Base-by-base conservation (phyloP, 92 coral and sea anemone genomes). In the Heteractis magnifica region DNA sequence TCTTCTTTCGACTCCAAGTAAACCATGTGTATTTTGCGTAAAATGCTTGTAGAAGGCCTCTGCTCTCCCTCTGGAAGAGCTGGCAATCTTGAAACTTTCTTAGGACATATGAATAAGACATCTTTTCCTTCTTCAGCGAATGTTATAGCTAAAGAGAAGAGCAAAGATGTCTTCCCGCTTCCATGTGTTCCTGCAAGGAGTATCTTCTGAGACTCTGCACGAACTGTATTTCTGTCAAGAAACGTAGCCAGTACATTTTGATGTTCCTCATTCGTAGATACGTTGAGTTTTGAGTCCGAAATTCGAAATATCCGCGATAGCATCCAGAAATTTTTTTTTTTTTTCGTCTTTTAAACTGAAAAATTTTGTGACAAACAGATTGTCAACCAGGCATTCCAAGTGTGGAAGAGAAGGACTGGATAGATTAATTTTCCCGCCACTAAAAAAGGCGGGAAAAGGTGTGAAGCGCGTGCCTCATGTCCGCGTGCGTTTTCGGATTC, bases 121-220 rank as follows among this genome's bases (percentile, higher is more conserved):
- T 88, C 55, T 74, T 89, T 90, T 48, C 88, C 94, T 56, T 95
- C 92, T 23, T 95, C 98, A 16, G 98, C 98, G 77, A 88, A 94
- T 52, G 90, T 92, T 56, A 95, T 55, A 19, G 98, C 98, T 26
- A 92, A 89, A 68, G 93, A 92, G 51, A 95, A 95, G 23, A 95
- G 90, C 6, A 95, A 87, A 3, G 96, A 94, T 10, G 98, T 92
- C 81, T 94, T 95, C 0, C 98, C 98, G 73, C 95, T 83, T n/a
- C 81, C 64, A 19, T 72, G 83, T 0, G 98, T 92, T 7, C 98
- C 98, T 44, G 81, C 86, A 6, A 95, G 71, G 49, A 95, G 77
- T 6, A 84, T 14, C 84, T 79, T 93, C 62, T 75, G 83, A 11
- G 85, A 49, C 19, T 82, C 59, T 14, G 21, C 79, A 34, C 81